Evolutionary conservation across 1,140 invertebrate species (phyloP).

Genomic region (Bombus pyrosoma): DNA sequence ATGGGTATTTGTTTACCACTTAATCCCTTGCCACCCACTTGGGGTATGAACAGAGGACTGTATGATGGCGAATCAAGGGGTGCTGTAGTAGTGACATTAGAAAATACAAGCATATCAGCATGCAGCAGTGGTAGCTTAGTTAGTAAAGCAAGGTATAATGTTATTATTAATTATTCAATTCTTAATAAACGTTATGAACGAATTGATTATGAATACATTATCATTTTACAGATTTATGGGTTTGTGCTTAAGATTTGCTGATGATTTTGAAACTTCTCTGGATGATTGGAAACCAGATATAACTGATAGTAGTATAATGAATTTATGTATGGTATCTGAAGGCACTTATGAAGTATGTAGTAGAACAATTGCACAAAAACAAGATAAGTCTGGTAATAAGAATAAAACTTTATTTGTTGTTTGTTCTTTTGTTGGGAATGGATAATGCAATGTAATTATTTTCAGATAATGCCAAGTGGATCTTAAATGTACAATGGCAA

Average conservation of each 20-base stretch:
- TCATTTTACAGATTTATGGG: constrained; percentile 88
- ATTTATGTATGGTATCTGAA: constrained; percentile 98
- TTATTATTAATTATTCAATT: not conserved
- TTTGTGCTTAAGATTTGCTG: constrained; percentile 95
- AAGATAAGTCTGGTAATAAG: constrained; percentile 83
- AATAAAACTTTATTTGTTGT: constrained; percentile 14
- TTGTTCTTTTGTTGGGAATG: constrained; percentile 16
- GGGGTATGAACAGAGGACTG: constrained; percentile 85
- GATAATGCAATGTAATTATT: constrained; percentile 11
- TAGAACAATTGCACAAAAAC: constrained; percentile 91
- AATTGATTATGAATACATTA: constrained; percentile 9
- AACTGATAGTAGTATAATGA: constrained; percentile 92
- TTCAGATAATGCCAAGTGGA: constrained; percentile 97
- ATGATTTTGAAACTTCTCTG: constrained; percentile 97
- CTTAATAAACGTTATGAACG: not conserved
- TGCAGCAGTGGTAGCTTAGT: constrained; percentile 90
- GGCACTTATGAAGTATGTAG: constrained; percentile 99
- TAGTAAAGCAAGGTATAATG: constrained; percentile 85
- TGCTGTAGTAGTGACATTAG: constrained; percentile 96
- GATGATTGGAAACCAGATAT: constrained; percentile 98
- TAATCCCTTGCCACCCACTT: constrained; percentile 89
- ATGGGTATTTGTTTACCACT: constrained; percentile 98
- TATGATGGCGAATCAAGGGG: constrained; percentile 92
- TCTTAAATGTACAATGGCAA: constrained; percentile 98
- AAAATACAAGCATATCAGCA: constrained; percentile 96